A percentile compares a stretch with the other conserved stretches of the same genome.
phyloP scores from a whole-genome alignment of 2,888 invertebrate genomes.

The Cloeon dipterum region DNA sequence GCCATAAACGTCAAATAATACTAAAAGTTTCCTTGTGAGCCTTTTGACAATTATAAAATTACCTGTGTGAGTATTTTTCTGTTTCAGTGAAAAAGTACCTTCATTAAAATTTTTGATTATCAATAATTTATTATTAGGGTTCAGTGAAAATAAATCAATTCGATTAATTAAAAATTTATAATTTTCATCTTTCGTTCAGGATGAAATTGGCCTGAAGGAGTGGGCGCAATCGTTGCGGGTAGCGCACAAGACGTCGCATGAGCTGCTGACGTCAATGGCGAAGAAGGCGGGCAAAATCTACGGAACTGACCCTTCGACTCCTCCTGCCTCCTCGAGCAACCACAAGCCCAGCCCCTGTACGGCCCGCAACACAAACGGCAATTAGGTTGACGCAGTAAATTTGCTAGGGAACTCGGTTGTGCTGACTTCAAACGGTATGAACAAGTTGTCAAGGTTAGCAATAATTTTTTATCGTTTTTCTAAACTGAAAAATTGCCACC shows the following conservation, averaged over 20 bases:
- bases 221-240: conserved; percentile 91
- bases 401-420: too few species aligned
- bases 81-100: too few species aligned
- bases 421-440: too few species aligned
- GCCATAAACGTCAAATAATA: too few species aligned
- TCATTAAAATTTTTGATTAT: too few species aligned
- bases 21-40: too few species aligned
- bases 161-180: conserved; percentile 7
- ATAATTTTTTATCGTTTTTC: too few species aligned
- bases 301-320: conserved; percentile 39
- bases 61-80: too few species aligned
- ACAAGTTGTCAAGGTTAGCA: too few species aligned
- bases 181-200: conserved; percentile 43
- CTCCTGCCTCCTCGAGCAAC: conserved; percentile 16
- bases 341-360: conserved; percentile 12
- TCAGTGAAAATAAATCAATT: too few species aligned
- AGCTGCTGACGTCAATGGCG: conserved; percentile 91
- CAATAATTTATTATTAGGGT: too few species aligned
- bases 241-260: conserved; percentile 88
- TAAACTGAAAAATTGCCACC: neutral
- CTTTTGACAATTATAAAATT: too few species aligned
- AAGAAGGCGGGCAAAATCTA: conserved; percentile 97
- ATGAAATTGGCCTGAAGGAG: conserved; percentile 96
- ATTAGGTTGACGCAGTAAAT: conserved; percentile 12
- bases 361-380: conserved; percentile 31